A percentile compares a stretch with the other conserved stretches of the same genome.
These are phyloP conservation scores for Enteromius thamalakanensis DNA, from an alignment of 2,797 vertebrate species.

Conservation along the genomic window DNA sequence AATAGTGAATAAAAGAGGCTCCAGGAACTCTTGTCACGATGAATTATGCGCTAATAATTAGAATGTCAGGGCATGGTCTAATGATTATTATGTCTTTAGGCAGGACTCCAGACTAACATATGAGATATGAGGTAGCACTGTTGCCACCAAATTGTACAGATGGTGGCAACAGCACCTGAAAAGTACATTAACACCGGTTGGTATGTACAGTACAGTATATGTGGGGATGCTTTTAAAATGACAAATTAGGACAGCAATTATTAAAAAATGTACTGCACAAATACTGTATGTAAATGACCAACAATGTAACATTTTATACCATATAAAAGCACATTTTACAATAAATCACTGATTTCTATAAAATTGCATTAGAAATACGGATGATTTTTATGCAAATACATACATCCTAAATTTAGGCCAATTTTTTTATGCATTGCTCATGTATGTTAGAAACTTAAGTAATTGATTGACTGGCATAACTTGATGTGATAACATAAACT, in stretches of 20 bases:
- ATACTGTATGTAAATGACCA: background rate
- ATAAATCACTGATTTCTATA: background rate
- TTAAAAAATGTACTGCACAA: background rate
- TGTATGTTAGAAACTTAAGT: background rate
- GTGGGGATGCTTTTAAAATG: background rate
- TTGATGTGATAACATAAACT: slow-evolving; percentile 39
- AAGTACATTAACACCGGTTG: background rate
- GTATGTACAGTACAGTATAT: background rate
- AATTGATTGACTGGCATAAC: background rate
- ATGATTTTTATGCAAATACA: background rate
- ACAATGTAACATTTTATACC: background rate
- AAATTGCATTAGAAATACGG: background rate
- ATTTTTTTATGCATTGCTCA: background rate
- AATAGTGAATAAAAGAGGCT: background rate
- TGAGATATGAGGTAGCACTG: background rate
- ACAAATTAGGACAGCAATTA: background rate
- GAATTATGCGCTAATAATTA: slow-evolving; percentile 17
- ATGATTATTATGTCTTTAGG: slow-evolving; percentile 8
- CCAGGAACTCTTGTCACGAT: background rate
- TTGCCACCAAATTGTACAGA: background rate
- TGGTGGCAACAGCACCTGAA: background rate
- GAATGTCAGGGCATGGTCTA: background rate
- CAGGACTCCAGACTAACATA: background rate
- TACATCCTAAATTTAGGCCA: background rate
- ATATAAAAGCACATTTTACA: background rate